These are phyloP conservation scores for Brachyhypopomus gauderio DNA, from an alignment of 2,113 vertebrate genomes.

Conservation along the genomic window DNA sequence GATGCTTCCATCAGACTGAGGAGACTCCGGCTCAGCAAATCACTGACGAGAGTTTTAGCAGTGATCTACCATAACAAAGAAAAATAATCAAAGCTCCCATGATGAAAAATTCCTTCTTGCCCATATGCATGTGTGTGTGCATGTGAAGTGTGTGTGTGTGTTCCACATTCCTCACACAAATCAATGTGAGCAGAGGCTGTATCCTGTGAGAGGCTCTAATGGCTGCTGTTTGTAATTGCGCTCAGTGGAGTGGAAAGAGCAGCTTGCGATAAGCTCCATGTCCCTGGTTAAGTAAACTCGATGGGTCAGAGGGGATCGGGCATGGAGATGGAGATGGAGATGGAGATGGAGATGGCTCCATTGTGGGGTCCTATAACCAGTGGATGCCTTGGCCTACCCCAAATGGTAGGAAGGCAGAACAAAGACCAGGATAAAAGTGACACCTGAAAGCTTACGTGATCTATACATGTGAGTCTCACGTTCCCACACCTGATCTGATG, in stretches of 20 bases:
- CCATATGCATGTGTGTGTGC: conserved; percentile 23
- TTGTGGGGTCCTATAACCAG: conserved; percentile 51
- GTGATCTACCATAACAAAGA: conserved; percentile 1
- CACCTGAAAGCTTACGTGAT: no score
- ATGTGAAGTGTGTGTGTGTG: conserved; percentile 55
- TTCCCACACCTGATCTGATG: conserved; percentile 51
- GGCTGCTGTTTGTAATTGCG: conserved; percentile 69
- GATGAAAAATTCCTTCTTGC: conserved; percentile 33
- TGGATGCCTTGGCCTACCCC: conserved; percentile 33
- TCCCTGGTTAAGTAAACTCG: conserved; percentile 58
- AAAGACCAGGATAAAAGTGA: no score
- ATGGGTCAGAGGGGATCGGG: conserved; percentile 40
- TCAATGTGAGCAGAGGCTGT: conserved; percentile 68
- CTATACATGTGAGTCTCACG: conserved; percentile 23
- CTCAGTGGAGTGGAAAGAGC: conserved; percentile 68
- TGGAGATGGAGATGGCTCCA: conserved; percentile 36
- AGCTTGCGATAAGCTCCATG: conserved; percentile 61
- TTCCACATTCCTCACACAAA: conserved; percentile 66
- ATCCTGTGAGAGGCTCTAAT: conserved; percentile 73
- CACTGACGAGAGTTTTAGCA: conserved; percentile 10
- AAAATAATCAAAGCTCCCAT: conserved; percentile 36
- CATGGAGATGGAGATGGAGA: conserved; percentile 1
- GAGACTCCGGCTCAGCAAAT: background rate
- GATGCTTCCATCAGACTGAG: background rate
- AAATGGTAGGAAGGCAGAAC: no score